These are phyloP conservation scores for Melanargia galathea DNA, from an alignment of 2,888 invertebrate species.

Conservation along the genomic window DNA sequence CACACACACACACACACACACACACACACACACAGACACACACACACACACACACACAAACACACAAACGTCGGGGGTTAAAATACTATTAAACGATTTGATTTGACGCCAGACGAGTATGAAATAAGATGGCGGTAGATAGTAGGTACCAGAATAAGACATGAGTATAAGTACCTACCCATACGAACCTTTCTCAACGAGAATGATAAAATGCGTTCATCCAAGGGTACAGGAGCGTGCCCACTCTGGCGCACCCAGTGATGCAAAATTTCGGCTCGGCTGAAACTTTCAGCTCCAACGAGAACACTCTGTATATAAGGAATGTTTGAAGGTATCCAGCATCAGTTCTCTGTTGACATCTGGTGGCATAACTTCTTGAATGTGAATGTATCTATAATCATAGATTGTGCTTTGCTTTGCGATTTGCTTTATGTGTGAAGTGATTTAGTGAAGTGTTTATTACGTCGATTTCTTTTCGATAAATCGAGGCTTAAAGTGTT, in stretches of 20 bases:
- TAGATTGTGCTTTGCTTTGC: neutral
- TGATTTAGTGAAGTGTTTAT: neutral
- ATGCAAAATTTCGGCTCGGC: conserved; percentile 54
- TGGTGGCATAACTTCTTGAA: conserved; percentile 34
- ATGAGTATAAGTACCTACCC: neutral
- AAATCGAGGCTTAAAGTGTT: too few species aligned
- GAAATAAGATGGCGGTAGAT: too few species aligned
- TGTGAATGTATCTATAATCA: too few species aligned
- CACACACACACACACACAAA: too few species aligned
- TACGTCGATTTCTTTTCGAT: too few species aligned
- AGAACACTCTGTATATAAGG: conserved; percentile 56
- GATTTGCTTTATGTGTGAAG: neutral
- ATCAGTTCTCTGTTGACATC: conserved; percentile 50
- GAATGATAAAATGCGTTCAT: conserved; percentile 22
- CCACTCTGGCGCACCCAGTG: conserved; percentile 54
- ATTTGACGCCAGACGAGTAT: too few species aligned
- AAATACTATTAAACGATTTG: too few species aligned
- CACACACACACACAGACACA: too few species aligned
- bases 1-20: too few species aligned
- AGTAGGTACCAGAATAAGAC: too few species aligned
- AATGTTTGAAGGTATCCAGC: conserved; percentile 40
- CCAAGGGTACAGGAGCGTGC: conserved; percentile 37
- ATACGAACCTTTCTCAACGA: neutral
- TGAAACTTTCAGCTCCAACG: conserved; percentile 61
- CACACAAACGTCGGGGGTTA: too few species aligned